These are phyloP conservation scores for Papilio machaon DNA, from an alignment of 1,140 invertebrate species.

Conservation along the genomic window DNA sequence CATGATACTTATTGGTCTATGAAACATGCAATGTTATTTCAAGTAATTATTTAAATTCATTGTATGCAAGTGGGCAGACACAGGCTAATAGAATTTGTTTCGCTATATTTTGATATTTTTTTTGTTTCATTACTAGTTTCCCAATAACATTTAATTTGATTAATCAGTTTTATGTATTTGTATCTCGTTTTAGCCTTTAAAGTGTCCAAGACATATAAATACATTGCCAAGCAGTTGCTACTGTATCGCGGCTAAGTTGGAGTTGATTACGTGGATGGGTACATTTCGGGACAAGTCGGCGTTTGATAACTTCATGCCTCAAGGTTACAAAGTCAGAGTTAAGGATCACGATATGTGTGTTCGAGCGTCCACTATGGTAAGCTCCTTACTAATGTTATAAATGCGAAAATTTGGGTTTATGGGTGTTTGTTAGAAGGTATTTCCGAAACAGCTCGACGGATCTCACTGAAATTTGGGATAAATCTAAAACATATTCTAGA, in stretches of 20 bases:
- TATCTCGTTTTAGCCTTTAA: conserved; percentile 60
- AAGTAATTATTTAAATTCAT: too few relatives aligned
- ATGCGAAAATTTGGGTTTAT: too few relatives aligned
- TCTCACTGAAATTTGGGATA: too few relatives aligned
- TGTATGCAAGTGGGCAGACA: too few relatives aligned
- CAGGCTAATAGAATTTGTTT: too few relatives aligned
- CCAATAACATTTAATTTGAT: not conserved
- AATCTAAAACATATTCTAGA: too few relatives aligned
- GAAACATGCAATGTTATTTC: not conserved
- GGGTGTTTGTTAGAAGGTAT: too few relatives aligned
- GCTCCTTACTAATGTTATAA: not conserved
- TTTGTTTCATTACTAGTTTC: not conserved
- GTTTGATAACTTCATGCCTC: conserved; percentile 55
- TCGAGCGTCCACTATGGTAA: conserved; percentile 55
- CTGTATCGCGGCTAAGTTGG: conserved; percentile 63
- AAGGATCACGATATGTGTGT: conserved; percentile 58
- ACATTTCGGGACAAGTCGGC: conserved; percentile 51
- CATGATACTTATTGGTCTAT: not conserved
- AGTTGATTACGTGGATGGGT: conserved; percentile 68
- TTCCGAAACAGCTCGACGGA: too few relatives aligned
- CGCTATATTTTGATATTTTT: too few relatives aligned
- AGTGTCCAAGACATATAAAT: conserved; percentile 64
- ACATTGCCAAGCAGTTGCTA: conserved; percentile 50
- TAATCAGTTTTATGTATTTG: not conserved
- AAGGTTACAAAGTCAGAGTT: conserved; percentile 56